phyloP scores from a whole-genome alignment of 2,797 vertebrate genomes.

The Otolemur crassicaudatus region DNA sequence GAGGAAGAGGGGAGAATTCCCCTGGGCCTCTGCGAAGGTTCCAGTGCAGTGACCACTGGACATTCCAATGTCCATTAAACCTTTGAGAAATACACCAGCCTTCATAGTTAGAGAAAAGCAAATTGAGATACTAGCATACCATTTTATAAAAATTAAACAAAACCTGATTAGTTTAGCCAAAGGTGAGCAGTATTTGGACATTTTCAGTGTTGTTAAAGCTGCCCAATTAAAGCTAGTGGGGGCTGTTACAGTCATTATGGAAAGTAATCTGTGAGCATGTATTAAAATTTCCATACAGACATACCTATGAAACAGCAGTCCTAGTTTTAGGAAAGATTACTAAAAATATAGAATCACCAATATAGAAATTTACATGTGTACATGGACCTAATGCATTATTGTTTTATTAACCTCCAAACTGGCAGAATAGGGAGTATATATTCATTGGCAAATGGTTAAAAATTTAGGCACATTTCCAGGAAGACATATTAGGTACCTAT shows the following conservation, averaged over 20 bases:
- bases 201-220: neutral
- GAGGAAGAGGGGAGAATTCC: neutral
- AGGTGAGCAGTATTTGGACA: neutral
- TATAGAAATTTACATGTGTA: neutral
- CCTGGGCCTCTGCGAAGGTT: neutral
- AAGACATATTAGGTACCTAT: neutral
- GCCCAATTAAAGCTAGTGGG: neutral
- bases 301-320: neutral
- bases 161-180: neutral
- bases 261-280: neutral
- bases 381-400: neutral
- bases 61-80: neutral
- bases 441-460: neutral
- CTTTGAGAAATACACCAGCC: neutral
- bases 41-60: neutral
- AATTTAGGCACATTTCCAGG: neutral
- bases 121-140: neutral
- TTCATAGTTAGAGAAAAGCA: neutral
- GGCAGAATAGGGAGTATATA: neutral
- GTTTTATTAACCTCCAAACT: neutral
- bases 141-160: slow-evolving; percentile 21
- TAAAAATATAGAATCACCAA: neutral
- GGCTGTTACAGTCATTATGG: neutral
- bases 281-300: neutral
- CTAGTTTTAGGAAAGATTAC: neutral